These are phyloP conservation scores for Tipula lateralis DNA, from an alignment of 2,888 invertebrate species.

Conservation along the genomic window DNA sequence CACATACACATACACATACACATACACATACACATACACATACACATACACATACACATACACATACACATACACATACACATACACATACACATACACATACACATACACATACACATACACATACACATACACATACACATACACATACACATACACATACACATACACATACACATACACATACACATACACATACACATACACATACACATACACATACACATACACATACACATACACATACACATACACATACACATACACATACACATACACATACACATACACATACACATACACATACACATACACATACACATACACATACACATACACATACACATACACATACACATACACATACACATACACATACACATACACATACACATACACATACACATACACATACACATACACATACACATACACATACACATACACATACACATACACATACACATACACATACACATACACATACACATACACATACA, in stretches of 20 bases:
- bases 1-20: background rate
- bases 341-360: background rate
- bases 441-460: background rate
- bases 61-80: background rate
- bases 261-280: background rate
- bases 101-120: background rate
- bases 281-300: background rate
- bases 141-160: background rate
- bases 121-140: background rate
- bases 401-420: background rate
- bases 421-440: background rate
- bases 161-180: background rate
- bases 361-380: background rate
- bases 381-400: background rate
- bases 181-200: background rate
- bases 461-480: background rate
- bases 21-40: background rate
- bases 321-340: background rate
- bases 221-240: background rate
- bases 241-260: background rate
- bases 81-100: background rate
- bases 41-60: background rate
- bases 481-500: background rate
- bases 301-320: background rate
- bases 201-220: background rate